Evolutionary conservation across 2,113 vertebrate species (phyloP), one percentile per base, ranked within the genome.

Genomic region (Mesoclemmys tuberculata): DNA sequence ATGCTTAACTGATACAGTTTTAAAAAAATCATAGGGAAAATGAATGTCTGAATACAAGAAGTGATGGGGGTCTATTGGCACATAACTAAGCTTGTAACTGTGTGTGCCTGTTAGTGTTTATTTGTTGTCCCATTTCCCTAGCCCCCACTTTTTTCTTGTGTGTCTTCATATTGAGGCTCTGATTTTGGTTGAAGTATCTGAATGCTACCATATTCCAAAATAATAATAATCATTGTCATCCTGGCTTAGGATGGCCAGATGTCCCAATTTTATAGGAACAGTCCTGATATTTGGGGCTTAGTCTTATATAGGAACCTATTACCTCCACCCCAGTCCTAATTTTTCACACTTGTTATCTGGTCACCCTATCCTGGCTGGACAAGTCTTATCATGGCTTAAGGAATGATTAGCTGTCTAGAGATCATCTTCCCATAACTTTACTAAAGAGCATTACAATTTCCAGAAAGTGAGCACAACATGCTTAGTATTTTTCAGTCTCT

Each of bases 11-110:
- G 16, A 75, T 24, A 74, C 21, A 74, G 77, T 71, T 93, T 81
- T 58, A 78, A 83, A 78, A 35, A 41, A 41, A 14, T 61, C 35
- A 71, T 88, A 83, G 83, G 56, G n/a, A 44, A 88, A 90, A 95
- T 68, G 27, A 85, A 8, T 29, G 21, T 26, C 49, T 78, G 41
- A 21, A 75, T 71, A 85, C 1, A 85, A 52, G n/a, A 82, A 82
- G 10, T 44, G 16, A 84, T 0, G 84, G 35, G 78, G 2, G 38
- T 77, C 14, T 19, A 77, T 16, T 56, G 83, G 29, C 3, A 80
- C 10, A 54, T 52, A 19, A 83, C 13, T 21, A 52, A 48, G 10
- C 29, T 56, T 87, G 14, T 12, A 81, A 52, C 80, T 56, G 61
- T 58, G 44, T 2, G 11, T n/a, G 52, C 0, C 2, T 8, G 18